These are phyloP conservation scores for Spodoptera frugiperda DNA, from an alignment of 1,140 invertebrate species.

Conservation along the genomic window DNA sequence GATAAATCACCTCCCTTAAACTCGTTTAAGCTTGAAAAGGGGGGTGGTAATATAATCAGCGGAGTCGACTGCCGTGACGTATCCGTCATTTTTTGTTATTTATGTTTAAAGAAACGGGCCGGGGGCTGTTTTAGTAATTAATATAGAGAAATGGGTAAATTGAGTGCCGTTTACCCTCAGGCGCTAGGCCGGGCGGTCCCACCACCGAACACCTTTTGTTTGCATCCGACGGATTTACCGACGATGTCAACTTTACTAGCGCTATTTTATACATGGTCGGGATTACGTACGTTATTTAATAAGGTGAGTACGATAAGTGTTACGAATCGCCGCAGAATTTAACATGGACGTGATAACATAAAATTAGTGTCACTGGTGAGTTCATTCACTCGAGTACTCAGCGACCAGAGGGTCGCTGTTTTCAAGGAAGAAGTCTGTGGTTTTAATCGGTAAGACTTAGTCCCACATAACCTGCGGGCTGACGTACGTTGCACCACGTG, in stretches of 20 bases:
- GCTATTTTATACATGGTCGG: not conserved
- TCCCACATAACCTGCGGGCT: too few species aligned
- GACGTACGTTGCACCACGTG: too few species aligned
- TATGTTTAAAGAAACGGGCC: constrained; percentile 68
- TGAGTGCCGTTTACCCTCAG: constrained; percentile 66
- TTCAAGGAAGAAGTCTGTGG: too few species aligned
- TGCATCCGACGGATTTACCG: constrained; percentile 53
- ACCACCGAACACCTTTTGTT: constrained; percentile 61
- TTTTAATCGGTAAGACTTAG: too few species aligned
- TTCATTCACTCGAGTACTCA: too few species aligned
- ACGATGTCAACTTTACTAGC: constrained; percentile 55
- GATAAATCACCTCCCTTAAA: constrained; percentile 69
- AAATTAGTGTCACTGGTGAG: too few species aligned
- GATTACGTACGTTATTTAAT: not conserved
- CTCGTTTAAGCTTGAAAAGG: constrained; percentile 58
- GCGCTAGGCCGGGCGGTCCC: constrained; percentile 50
- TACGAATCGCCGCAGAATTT: too few species aligned
- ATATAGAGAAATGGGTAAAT: constrained; percentile 68
- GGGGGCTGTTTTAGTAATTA: constrained; percentile 70
- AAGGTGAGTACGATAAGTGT: too few species aligned
- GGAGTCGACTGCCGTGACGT: constrained; percentile 64
- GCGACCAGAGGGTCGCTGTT: too few species aligned
- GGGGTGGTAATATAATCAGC: constrained; percentile 63
- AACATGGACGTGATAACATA: too few species aligned
- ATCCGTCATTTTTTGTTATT: constrained; percentile 74